A percentile compares a stretch with the other conserved stretches of the same genome.
Evolutionary conservation across 2,113 vertebrate species (phyloP).

Genomic region (Sinocyclocheilus rhinocerous): DNA sequence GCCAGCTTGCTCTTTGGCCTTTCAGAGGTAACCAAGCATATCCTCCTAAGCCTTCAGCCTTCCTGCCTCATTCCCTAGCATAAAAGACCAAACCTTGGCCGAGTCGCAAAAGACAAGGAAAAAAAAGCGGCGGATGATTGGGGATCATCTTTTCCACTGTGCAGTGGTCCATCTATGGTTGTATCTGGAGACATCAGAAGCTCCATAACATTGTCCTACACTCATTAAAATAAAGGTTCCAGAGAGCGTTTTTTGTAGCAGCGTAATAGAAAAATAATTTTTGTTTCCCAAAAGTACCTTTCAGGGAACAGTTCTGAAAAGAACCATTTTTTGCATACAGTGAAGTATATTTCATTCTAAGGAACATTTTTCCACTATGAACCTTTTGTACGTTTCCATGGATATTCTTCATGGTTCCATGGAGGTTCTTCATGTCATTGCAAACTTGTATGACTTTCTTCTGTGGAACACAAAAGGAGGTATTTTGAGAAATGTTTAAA

Average conservation of each 20-base stretch:
- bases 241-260: too few relatives aligned
- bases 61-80: slow-evolving; percentile 28
- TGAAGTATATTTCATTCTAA: too few relatives aligned
- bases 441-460: not conserved
- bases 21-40: slow-evolving; percentile 61
- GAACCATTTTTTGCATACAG: too few relatives aligned
- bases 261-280: too few relatives aligned
- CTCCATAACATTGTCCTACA: not conserved
- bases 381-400: too few relatives aligned
- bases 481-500: not conserved
- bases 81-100: slow-evolving; percentile 53
- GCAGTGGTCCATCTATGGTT: not conserved
- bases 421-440: not conserved
- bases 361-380: too few relatives aligned
- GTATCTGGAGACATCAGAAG: not conserved
- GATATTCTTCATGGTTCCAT: too few relatives aligned
- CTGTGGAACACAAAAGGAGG: too few relatives aligned
- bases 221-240: too few relatives aligned
- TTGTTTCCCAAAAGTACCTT: too few relatives aligned
- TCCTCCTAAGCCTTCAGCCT: slow-evolving; percentile 50
- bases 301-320: too few relatives aligned
- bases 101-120: not conserved
- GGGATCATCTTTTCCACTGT: not conserved
- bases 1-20: slow-evolving; percentile 53
- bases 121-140: not conserved